phyloP scores from a whole-genome alignment of 2,113 vertebrate species.

The Heterotilapia buettikoferi region DNA sequence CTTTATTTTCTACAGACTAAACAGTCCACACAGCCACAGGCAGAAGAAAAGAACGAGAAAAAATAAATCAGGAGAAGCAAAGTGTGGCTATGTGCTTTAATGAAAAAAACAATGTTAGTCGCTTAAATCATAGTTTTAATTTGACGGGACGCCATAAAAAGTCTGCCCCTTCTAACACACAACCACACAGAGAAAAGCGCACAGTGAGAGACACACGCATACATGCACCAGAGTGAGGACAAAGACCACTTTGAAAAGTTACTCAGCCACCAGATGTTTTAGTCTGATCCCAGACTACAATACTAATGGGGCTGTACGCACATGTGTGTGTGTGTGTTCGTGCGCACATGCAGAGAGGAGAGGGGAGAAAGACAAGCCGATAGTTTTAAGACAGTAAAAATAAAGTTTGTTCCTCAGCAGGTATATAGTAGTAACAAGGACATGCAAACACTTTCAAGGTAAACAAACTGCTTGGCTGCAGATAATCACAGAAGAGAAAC shows the following conservation, averaged over 20 bases:
- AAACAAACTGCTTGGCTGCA: not conserved
- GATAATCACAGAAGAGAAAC: not conserved
- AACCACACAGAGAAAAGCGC: not conserved
- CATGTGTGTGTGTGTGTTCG: not conserved
- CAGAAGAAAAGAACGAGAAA: not conserved
- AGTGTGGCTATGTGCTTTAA: constrained; percentile 10
- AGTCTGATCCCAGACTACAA: constrained; percentile 64
- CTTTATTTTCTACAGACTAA: not conserved
- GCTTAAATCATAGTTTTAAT: constrained; percentile 64
- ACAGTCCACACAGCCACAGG: not conserved
- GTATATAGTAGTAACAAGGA: not conserved
- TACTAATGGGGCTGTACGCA: constrained; percentile 44
- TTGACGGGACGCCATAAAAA: constrained; percentile 60
- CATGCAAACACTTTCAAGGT: not conserved
- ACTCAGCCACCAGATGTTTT: constrained; percentile 68
- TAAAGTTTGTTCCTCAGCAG: not conserved
- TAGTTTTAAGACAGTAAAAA: constrained; percentile 13
- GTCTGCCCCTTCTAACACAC: constrained; percentile 54
- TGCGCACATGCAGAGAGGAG: not conserved
- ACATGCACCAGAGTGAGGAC: constrained; percentile 45
- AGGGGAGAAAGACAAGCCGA: not conserved
- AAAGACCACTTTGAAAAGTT: constrained; percentile 70
- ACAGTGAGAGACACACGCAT: constrained; percentile 25
- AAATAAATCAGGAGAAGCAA: not conserved
- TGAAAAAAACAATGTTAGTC: constrained; percentile 21